Evolutionary conservation across 2,113 vertebrate species (phyloP).

Genomic region (Oncorhynchus kisutch): DNA sequence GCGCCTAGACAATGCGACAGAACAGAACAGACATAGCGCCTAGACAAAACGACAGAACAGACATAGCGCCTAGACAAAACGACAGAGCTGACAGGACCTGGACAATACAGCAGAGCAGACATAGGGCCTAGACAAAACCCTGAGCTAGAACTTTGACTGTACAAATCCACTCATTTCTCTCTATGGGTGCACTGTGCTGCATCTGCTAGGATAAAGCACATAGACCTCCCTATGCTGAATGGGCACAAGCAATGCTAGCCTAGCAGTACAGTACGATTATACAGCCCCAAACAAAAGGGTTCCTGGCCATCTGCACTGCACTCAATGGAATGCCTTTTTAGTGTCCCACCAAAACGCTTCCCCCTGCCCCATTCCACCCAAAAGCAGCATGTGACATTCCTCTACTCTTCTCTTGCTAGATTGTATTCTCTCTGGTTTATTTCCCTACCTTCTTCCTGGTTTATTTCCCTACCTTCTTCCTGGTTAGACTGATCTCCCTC

Average conservation of each 20-base stretch:
- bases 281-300: constrained; percentile 15
- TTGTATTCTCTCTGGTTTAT: not conserved
- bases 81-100: not conserved
- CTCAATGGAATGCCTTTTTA: not conserved
- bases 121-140: not conserved
- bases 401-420: not conserved
- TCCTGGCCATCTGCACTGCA: constrained; percentile 22
- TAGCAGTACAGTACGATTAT: constrained; percentile 27
- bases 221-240: not conserved
- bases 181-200: not conserved
- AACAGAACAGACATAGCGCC: too few species aligned
- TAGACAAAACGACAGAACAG: too few species aligned
- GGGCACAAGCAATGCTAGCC: not conserved
- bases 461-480: not conserved
- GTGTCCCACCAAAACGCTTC: not conserved
- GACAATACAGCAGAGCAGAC: not conserved
- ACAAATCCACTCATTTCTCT: not conserved
- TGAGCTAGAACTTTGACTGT: not conserved
- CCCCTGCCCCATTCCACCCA: not conserved
- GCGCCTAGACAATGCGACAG: too few species aligned
- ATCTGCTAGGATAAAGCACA: constrained; percentile 10
- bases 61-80: not conserved
- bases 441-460: not conserved
- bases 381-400: not conserved
- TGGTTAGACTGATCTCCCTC: not conserved